Percentiles rank a stretch among this genome's conserved stretches.
These are phyloP conservation scores for Limenitis camilla DNA, from an alignment of 2,888 invertebrate genomes.

Conservation along the genomic window DNA sequence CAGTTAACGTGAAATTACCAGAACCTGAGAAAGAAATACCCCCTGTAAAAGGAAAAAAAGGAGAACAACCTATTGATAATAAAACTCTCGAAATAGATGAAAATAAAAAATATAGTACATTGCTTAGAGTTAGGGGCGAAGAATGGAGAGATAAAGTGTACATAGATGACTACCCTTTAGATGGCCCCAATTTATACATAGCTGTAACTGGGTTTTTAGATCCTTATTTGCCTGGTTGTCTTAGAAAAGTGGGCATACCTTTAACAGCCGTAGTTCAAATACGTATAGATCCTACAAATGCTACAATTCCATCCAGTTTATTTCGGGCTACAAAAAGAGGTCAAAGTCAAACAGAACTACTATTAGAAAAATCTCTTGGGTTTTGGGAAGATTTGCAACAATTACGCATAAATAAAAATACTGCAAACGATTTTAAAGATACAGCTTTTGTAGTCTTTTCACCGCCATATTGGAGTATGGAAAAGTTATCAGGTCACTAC, in stretches of 20 bases:
- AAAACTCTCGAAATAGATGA: conserved; percentile 35
- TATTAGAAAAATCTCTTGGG: conserved; percentile 41
- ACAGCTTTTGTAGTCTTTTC: conserved; percentile 61
- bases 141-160: conserved; percentile 72
- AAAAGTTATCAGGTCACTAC: conserved; percentile 43
- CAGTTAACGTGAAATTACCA: conserved; percentile 36
- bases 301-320: conserved; percentile 43
- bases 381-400: conserved; percentile 60
- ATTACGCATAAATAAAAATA: conserved; percentile 42
- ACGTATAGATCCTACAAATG: conserved; percentile 42
- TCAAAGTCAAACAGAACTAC: conserved; percentile 53
- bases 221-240: conserved; percentile 41
- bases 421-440: conserved; percentile 46
- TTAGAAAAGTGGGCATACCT: conserved; percentile 55
- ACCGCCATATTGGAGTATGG: conserved; percentile 53
- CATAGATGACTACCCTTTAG: conserved; percentile 67
- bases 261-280: conserved; percentile 58
- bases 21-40: conserved; percentile 30
- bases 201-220: conserved; percentile 69
- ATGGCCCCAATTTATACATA: conserved; percentile 72
- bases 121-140: conserved; percentile 65
- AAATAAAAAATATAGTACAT: conserved; percentile 64
- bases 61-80: conserved; percentile 25
- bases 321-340: conserved; percentile 50
- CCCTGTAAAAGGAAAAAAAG: conserved; percentile 38